Evolutionary conservation across 2,113 vertebrate genomes (phyloP).

Genomic region (Atractosteus spatula): DNA sequence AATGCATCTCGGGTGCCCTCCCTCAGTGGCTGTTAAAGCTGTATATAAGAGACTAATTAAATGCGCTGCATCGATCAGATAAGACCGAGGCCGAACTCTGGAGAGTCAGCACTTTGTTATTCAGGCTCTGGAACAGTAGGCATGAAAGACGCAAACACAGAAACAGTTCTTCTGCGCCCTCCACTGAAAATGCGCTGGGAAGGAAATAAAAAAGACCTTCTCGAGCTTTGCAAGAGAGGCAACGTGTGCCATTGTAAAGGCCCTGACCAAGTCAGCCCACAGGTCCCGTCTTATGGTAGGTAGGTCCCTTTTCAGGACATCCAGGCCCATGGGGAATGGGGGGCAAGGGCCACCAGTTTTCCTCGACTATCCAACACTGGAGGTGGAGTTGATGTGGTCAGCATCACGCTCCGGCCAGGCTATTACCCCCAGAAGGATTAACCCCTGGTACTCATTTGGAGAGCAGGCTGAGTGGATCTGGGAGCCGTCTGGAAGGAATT

Average conservation of each 20-base stretch:
- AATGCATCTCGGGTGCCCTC: not conserved
- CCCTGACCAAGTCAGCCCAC: no score
- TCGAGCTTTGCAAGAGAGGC: not conserved
- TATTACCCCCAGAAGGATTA: no score
- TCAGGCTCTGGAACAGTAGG: slow-evolving; percentile 4
- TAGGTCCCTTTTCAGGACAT: no score
- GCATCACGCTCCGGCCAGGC: no score
- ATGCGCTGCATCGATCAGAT: not conserved
- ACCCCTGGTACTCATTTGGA: no score
- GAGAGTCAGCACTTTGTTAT: not conserved
- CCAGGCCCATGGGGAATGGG: no score
- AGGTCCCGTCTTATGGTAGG: no score
- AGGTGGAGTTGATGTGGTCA: no score
- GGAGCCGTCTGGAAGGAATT: no score
- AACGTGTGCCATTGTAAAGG: not conserved
- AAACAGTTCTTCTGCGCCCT: not conserved
- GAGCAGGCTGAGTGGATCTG: no score
- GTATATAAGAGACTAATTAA: slow-evolving; percentile 16
- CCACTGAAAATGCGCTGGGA: not conserved
- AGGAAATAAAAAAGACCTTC: not conserved
- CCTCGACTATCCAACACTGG: no score
- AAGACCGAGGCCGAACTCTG: not conserved
- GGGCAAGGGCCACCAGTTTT: no score
- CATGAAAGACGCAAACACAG: not conserved
- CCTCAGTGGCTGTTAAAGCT: not conserved